Evolutionary conservation across 2,797 vertebrate genomes (phyloP), one percentile per base, ranked within the genome.

Genomic region (Poeciliopsis paucimaculata): DNA sequence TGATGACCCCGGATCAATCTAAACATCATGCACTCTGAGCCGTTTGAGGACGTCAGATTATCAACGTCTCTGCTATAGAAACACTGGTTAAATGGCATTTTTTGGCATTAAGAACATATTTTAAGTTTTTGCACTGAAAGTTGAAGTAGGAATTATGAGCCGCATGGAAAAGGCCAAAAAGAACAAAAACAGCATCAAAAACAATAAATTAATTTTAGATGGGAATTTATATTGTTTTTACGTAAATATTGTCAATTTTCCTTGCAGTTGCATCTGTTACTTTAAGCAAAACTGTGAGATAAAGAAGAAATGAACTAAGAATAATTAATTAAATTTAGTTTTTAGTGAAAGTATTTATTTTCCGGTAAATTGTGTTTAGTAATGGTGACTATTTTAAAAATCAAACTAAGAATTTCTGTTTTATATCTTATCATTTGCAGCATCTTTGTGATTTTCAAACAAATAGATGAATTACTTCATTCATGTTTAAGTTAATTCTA

Each of bases 1-100:
- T 97, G 95, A 91, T 45, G 36, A 80, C 36, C 72, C 49, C 18
- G 5, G 26, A 70, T 31, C 46, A 68, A 71, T 47, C 20, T 28
- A 0, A 12, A 70, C 77, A 13, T 51, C 53, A 51, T 82, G 62
- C 68, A 74, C 66, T 72, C 49, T 36, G n/a, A 80, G 49, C 60
- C 1, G 1, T 39, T 77, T 6, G 4, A 68, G 2, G 57, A 62
- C n/a, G 72, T 31, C 71, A 36, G 43, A 70, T 66, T 80, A 60
- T 43, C 57, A 16, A 28, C 66, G 12, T 60, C 23, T 82, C 64
- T 74, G 15, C 43, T 45, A 34, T 39, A 2, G 1, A 11, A 72
- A 60, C 43, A 62, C 57, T 72, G 77, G 15, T 39, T 47, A n/a
- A 76, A 45, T 36, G 1, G 20, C 36, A 20, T 23, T 53, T 20